phyloP scores from a whole-genome alignment of 1,140 invertebrate species.

The Drosophila ananassae region DNA sequence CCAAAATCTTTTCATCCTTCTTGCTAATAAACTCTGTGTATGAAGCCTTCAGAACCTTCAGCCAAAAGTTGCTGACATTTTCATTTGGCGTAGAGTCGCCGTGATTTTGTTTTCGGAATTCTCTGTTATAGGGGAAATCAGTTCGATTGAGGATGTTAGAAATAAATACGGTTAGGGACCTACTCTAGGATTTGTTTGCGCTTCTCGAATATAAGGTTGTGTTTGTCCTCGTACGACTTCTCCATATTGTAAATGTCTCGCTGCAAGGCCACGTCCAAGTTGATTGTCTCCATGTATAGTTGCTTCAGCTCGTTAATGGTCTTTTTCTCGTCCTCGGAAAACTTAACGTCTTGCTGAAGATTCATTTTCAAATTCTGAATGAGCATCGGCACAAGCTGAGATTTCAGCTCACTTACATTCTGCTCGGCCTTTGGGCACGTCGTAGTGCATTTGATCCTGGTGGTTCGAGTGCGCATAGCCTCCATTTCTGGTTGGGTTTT shows the following conservation, averaged over 20 bases:
- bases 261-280: conserved; percentile 94
- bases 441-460: not conserved
- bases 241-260: conserved; percentile 94
- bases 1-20: conserved; percentile 93
- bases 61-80: conserved; percentile 96
- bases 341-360: conserved; percentile 30
- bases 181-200: conserved; percentile 73
- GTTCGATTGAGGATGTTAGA: not conserved
- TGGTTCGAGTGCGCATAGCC: not conserved
- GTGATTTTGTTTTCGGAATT: conserved; percentile 61
- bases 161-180: not conserved
- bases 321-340: conserved; percentile 88
- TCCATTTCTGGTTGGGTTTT: not conserved
- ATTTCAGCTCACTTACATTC: conserved; percentile 30
- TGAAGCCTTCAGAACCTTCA: conserved; percentile 93
- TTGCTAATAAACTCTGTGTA: conserved; percentile 90
- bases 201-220: conserved; percentile 76
- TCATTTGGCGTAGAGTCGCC: conserved; percentile 51
- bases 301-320: conserved; percentile 94
- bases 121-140: conserved; percentile 15
- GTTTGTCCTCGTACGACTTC: conserved; percentile 88
- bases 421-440: not conserved
- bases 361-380: not conserved
- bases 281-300: conserved; percentile 91
- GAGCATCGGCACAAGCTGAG: not conserved